These are phyloP conservation scores for Apotomis betuletana DNA, from an alignment of 2,888 invertebrate genomes.

Conservation along the genomic window DNA sequence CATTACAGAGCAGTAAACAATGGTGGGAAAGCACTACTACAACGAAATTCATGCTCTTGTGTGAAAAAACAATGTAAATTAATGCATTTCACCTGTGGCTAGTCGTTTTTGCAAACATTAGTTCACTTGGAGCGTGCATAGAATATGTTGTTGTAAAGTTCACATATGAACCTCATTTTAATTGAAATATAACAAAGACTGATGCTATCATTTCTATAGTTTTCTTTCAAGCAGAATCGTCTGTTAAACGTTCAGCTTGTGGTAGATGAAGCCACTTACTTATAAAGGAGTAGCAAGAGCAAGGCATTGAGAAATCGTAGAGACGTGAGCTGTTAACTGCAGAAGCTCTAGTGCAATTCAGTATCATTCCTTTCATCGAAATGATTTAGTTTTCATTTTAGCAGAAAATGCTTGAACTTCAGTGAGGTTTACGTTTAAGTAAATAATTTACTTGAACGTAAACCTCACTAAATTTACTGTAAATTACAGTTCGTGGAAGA, in stretches of 20 bases:
- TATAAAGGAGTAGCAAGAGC: conserved; percentile 1
- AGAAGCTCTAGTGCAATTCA: conserved; percentile 11
- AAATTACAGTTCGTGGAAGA: background rate
- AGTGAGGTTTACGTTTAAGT: background rate
- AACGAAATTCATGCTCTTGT: conserved; percentile 65
- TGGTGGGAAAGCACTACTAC: conserved; percentile 70
- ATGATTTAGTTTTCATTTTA: conserved; percentile 10
- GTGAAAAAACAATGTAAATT: conserved; percentile 68
- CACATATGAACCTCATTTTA: conserved; percentile 21
- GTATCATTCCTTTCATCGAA: background rate
- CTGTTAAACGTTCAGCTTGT: background rate
- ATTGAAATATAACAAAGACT: conserved; percentile 15
- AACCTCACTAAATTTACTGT: too few relatives aligned
- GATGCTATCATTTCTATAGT: background rate
- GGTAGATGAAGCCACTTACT: background rate
- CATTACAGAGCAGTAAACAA: conserved; percentile 68
- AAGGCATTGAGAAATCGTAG: conserved; percentile 17
- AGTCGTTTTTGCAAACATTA: conserved; percentile 38
- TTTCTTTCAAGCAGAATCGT: background rate
- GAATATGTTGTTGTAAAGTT: conserved; percentile 21
- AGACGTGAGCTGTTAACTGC: conserved; percentile 24
- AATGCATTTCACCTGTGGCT: conserved; percentile 64
- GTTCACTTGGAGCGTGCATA: conserved; percentile 27
- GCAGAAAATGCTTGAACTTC: background rate
- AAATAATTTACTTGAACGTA: too few relatives aligned